Percentiles rank a stretch among this genome's conserved stretches.
phyloP scores from a whole-genome alignment of 2,113 vertebrate genomes.

The Chloropsis hardwickii region DNA sequence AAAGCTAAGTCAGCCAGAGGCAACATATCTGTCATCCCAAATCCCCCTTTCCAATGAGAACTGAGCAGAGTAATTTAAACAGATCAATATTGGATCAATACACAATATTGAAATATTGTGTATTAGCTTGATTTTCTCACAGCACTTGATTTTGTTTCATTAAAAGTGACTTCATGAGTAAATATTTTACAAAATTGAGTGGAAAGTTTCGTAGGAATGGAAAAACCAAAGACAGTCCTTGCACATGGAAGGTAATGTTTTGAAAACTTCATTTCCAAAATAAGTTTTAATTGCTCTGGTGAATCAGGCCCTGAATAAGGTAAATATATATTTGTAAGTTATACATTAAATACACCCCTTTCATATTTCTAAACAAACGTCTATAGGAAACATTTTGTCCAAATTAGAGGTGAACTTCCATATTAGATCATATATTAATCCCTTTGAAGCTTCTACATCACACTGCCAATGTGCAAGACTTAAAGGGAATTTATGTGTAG shows the following conservation, averaged over 20 bases:
- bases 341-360: not conserved
- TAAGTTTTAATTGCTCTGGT: not conserved
- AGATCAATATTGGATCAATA: not conserved
- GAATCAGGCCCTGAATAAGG: not conserved
- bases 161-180: not conserved
- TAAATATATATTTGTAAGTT: not conserved
- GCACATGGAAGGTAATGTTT: not conserved
- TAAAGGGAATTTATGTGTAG: not conserved
- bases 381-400: not conserved
- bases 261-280: not conserved
- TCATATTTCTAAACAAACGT: not conserved
- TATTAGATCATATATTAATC: not conserved
- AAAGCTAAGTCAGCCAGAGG: not conserved
- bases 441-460: not conserved
- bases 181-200: not conserved
- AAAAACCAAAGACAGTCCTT: not conserved
- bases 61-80: not conserved
- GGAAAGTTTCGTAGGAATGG: not conserved
- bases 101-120: not conserved
- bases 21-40: not conserved
- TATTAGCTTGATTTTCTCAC: not conserved
- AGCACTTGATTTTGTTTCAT: not conserved
- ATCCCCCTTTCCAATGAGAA: not conserved
- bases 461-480: fast-evolving
- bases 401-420: not conserved